A percentile compares a stretch with the other conserved stretches of the same genome.
phyloP scores from a whole-genome alignment of 1,140 invertebrate genomes.

The Phocides pigmalion region DNA sequence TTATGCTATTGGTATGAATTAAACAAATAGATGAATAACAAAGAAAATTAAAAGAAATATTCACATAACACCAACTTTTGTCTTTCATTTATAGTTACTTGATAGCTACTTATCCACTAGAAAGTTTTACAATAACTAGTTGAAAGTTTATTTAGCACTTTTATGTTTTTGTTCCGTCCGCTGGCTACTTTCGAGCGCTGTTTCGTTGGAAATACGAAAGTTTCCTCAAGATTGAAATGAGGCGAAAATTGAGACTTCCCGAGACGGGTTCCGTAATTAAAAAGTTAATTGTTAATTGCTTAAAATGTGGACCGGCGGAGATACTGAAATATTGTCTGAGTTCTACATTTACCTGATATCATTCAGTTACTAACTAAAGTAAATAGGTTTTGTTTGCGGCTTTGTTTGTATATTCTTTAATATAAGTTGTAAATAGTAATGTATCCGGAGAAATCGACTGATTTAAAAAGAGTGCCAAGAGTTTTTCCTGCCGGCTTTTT shows the following conservation, averaged over 20 bases:
- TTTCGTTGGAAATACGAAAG: constrained; percentile 43
- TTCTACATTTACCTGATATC: constrained; percentile 1
- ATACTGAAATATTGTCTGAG: constrained; percentile 18
- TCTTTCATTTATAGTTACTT: constrained; percentile 2
- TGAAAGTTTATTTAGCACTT: constrained; percentile 48
- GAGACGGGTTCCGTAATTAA: constrained; percentile 48
- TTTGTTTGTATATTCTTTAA: not conserved
- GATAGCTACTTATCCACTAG: constrained; percentile 9
- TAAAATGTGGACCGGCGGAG: constrained; percentile 29
- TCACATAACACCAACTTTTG: not conserved
- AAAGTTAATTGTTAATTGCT: constrained; percentile 33
- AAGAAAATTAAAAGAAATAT: not conserved
- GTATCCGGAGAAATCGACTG: no score
- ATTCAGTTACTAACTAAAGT: not conserved
- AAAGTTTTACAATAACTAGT: constrained; percentile 40
- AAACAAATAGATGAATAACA: no score
- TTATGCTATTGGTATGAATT: no score
- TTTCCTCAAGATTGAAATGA: constrained; percentile 52
- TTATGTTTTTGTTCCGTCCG: constrained; percentile 43
- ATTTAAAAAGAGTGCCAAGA: no score
- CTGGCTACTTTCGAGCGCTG: constrained; percentile 36
- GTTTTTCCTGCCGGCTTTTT: no score
- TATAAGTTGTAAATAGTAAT: not conserved
- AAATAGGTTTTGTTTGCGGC: not conserved
- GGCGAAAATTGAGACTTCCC: constrained; percentile 51